Conservation (phyloP, 2,888 invertebrate species). For the Stenolophus ochropezus region DNA sequence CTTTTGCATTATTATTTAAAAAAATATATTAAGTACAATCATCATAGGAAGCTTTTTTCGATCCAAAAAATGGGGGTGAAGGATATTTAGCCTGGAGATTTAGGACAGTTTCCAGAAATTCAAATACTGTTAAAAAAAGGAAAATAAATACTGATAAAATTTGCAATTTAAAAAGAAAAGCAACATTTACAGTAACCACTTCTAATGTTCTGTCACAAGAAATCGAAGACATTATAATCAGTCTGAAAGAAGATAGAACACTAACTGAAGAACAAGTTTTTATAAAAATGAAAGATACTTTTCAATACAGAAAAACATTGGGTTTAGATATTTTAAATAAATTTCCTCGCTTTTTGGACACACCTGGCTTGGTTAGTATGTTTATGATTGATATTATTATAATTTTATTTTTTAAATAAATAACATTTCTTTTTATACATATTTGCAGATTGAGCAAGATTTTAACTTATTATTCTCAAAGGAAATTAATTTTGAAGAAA, state of each 20-base stretch:
- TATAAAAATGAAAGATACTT: not conserved
- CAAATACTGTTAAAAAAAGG: not conserved
- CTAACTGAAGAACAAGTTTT: not conserved
- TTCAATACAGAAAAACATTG: not conserved
- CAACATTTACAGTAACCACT: not conserved
- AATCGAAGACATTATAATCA: not conserved
- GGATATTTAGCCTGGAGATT: not conserved
- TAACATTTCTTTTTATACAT: not conserved
- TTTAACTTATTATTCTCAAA: not conserved
- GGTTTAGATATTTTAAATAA: not conserved
- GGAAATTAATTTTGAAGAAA: not conserved
- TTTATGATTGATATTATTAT: not conserved
- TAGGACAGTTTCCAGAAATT: not conserved
- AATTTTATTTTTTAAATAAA: not conserved
- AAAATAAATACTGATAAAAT: not conserved
- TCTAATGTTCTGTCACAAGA: too few relatives aligned
- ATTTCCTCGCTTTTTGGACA: slow-evolving; percentile 5
- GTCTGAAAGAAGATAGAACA: not conserved
- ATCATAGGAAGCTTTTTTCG: not conserved
- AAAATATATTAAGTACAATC: not conserved
- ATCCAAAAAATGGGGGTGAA: not conserved
- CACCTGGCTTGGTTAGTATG: slow-evolving; percentile 14
- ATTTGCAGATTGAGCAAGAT: not conserved
- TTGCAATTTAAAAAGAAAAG: not conserved
- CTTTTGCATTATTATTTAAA: too few relatives aligned